Conservation (phyloP, 2,888 invertebrate species). For the Orgyia antiqua region DNA sequence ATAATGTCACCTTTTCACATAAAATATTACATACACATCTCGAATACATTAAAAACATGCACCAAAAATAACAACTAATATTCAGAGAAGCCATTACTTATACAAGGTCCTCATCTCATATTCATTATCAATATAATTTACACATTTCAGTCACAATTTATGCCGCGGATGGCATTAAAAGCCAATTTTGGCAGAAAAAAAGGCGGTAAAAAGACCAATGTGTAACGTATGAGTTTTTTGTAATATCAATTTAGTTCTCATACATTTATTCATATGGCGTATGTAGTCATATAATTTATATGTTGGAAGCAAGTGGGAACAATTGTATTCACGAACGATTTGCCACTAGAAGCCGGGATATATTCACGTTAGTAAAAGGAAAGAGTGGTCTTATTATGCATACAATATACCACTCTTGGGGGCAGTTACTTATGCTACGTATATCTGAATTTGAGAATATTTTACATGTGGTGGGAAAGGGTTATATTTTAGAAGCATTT, state of each 20-base stretch:
- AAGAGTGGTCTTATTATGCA: conserved; percentile 55
- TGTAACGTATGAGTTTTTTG: conserved; percentile 53
- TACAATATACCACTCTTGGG: conserved; percentile 64
- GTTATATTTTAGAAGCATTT: conserved; percentile 11
- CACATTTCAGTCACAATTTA: conserved; percentile 68
- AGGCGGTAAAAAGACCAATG: conserved; percentile 51
- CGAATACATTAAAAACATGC: no score
- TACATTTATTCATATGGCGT: conserved; percentile 70
- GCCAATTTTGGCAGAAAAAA: conserved; percentile 56
- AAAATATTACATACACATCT: no score
- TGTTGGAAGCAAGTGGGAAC: conserved; percentile 62
- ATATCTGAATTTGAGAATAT: conserved; percentile 43
- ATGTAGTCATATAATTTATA: conserved; percentile 76
- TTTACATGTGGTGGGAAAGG: conserved; percentile 16
- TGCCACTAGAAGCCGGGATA: conserved; percentile 41
- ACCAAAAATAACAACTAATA: no score
- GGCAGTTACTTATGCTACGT: conserved; percentile 64
- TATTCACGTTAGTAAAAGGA: conserved; percentile 33
- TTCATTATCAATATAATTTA: conserved; percentile 62
- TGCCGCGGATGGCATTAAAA: conserved; percentile 56
- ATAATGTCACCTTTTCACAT: no score
- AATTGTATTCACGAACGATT: conserved; percentile 72
- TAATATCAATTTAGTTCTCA: conserved; percentile 76
- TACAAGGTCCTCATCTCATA: conserved; percentile 17
- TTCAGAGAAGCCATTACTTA: no score